phyloP scores from a whole-genome alignment of 2,113 vertebrate genomes.

The Myotis lucifugus region DNA sequence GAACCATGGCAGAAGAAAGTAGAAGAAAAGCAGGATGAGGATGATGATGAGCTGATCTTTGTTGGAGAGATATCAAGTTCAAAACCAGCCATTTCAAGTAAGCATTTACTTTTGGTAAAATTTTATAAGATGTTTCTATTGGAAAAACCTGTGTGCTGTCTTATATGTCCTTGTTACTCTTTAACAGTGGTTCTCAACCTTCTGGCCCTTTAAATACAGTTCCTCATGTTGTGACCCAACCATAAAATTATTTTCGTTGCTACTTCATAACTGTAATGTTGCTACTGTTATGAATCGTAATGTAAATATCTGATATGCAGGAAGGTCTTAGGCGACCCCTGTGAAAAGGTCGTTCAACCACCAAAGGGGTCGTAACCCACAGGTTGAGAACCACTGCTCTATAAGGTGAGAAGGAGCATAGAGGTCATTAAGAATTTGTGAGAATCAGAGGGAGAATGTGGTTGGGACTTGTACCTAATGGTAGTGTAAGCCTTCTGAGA shows the following conservation, averaged over 20 bases:
- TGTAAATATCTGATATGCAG: too few relatives aligned
- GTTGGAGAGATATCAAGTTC: slow-evolving; percentile 93
- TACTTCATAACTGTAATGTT: too few relatives aligned
- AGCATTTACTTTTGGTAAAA: slow-evolving; percentile 70
- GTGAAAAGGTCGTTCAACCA: too few relatives aligned
- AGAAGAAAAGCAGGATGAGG: slow-evolving; percentile 88
- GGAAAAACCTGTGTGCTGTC: background rate
- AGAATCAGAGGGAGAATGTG: background rate
- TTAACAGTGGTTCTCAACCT: background rate
- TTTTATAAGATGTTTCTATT: slow-evolving; percentile 46
- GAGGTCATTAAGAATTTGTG: slow-evolving; percentile 33
- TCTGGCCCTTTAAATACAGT: too few relatives aligned
- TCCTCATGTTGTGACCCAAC: too few relatives aligned
- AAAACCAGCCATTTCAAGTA: slow-evolving; percentile 86
- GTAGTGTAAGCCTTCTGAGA: background rate
- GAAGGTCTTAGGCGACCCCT: too few relatives aligned
- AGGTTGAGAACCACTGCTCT: background rate
- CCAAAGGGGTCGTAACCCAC: too few relatives aligned
- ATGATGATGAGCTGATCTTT: slow-evolving; percentile 94
- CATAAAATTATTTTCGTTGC: too few relatives aligned
- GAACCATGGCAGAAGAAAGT: slow-evolving; percentile 95
- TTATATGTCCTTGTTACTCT: slow-evolving; percentile 13
- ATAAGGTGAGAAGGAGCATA: background rate
- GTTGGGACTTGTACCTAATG: background rate
- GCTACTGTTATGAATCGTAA: too few relatives aligned